Conservation (phyloP, 2,888 invertebrate species). For the Theristus sp. region DNA sequence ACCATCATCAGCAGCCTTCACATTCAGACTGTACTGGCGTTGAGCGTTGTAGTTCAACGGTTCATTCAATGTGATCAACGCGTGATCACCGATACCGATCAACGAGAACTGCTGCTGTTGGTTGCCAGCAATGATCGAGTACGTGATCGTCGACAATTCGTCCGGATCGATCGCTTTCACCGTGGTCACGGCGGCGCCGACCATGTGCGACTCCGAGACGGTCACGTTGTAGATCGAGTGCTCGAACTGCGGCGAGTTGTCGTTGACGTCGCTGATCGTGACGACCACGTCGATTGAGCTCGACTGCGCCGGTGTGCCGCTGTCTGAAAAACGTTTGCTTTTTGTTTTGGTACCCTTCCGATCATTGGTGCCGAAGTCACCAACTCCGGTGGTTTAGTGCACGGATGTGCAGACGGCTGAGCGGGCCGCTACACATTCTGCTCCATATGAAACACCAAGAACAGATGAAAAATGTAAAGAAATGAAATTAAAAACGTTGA, state of each 20-base stretch:
- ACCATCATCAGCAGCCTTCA: conserved; percentile 69
- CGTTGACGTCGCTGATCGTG: conserved; percentile 45
- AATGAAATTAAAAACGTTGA: too few species aligned
- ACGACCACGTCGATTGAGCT: conserved; percentile 15
- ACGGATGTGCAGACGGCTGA: too few species aligned
- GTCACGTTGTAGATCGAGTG: conserved; percentile 49
- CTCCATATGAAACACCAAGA: too few species aligned
- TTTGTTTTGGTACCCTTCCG: neutral
- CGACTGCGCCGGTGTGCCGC: conserved; percentile 48
- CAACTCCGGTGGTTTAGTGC: too few species aligned
- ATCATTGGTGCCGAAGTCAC: too few species aligned
- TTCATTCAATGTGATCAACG: conserved; percentile 3
- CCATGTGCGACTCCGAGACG: conserved; percentile 55
- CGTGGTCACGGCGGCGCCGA: conserved; percentile 53
- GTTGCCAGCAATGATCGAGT: conserved; percentile 3
- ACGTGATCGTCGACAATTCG: conserved; percentile 1
- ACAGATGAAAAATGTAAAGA: too few species aligned
- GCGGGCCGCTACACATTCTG: too few species aligned
- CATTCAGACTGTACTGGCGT: conserved; percentile 36
- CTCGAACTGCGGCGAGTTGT: conserved; percentile 65
- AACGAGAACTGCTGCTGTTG: conserved; percentile 1
- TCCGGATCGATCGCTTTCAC: conserved; percentile 28
- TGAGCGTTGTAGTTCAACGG: conserved; percentile 3
- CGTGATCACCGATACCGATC: neutral
- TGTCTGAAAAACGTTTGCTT: conserved; percentile 39